Evolutionary conservation across 1,140 invertebrate species (phyloP), one percentile per base, ranked within the genome.

Genomic region (Harpegnathos saltator): DNA sequence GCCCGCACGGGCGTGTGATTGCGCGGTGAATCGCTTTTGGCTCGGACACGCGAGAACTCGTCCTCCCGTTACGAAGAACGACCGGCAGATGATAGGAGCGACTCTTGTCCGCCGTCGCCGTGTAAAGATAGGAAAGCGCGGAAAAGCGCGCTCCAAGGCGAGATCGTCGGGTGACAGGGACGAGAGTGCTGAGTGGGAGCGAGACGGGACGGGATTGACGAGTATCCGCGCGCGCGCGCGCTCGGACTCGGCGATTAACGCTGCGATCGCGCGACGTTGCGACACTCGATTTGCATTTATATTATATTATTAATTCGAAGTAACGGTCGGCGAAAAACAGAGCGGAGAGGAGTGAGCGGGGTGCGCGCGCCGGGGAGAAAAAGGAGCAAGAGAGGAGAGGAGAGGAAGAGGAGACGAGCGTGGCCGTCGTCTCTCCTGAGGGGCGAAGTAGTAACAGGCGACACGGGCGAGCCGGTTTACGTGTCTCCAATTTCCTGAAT

Each of bases 231-330:
- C 26, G n/a, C 54, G 26, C 66, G 24, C n/a, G 59, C 69, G 44
- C n/a, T n/a, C n/a, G n/a, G n/a, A n/a, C n/a, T 80, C 33, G 7
- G 65, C 33, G 75, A 80, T 80, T 80, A 80, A 38, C 24, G 72
- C 19, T 50, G 33, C n/a, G 62, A 65, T 22, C 17, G 58, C 24
- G 14, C 50, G 83, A 62, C 62, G 58, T n/a, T 48, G 72, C 71
- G 26, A 83, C n/a, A n/a, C 90, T 91, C 81, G 88, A 91, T 91
- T 91, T 91, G 89, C 90, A 91, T 91, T 91, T 91, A 91, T 91
- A 91, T 91, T 90, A 84, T 91, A 91, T 90, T 91, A 91, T 90
- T 91, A 91, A 91, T 91, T 90, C 90, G 85, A 87, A 83, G 72
- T 58, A 84, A 84, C 77, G 59, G 26, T 1, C 22, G 29, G 14